Percentiles rank a stretch among this genome's conserved stretches.
Evolutionary conservation across 2,797 vertebrate species (phyloP).

Genomic region (Limosa lapponica): DNA sequence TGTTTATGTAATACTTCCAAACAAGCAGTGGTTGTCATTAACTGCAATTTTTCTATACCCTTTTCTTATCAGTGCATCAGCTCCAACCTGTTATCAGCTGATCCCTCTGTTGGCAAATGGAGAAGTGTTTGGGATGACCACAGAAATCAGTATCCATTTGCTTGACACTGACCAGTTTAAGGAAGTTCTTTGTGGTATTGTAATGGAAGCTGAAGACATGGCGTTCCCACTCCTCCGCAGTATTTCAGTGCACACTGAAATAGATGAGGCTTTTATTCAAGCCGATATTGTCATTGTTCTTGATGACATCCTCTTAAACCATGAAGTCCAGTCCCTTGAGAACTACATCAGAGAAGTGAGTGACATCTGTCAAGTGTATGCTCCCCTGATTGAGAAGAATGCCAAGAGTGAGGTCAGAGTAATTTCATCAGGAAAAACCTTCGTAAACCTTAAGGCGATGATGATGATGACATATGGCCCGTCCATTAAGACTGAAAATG

Average conservation of each 20-base stretch:
- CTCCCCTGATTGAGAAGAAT: constrained; percentile 81
- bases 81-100: constrained; percentile 78
- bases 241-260: constrained; percentile 79
- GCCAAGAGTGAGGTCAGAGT: constrained; percentile 82
- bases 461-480: constrained; percentile 78
- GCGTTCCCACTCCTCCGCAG: constrained; percentile 77
- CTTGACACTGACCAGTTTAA: constrained; percentile 73
- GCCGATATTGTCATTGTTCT: constrained; percentile 87
- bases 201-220: constrained; percentile 82
- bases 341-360: constrained; percentile 60
- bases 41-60: neutral
- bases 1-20: neutral
- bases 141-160: constrained; percentile 85
- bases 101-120: constrained; percentile 85
- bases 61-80: constrained; percentile 81
- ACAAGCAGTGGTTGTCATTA: neutral
- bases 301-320: constrained; percentile 75
- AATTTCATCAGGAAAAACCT: constrained; percentile 84
- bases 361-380: constrained; percentile 80
- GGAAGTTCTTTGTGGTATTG: constrained; percentile 72
- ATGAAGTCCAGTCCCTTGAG: constrained; percentile 45
- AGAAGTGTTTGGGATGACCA: constrained; percentile 79
- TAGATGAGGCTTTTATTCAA: constrained; percentile 81
- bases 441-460: constrained; percentile 84
- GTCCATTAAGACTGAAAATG: constrained; percentile 74